These are phyloP conservation scores for Arenaria interpres DNA, from an alignment of 2,113 vertebrate genomes.

Conservation along the genomic window DNA sequence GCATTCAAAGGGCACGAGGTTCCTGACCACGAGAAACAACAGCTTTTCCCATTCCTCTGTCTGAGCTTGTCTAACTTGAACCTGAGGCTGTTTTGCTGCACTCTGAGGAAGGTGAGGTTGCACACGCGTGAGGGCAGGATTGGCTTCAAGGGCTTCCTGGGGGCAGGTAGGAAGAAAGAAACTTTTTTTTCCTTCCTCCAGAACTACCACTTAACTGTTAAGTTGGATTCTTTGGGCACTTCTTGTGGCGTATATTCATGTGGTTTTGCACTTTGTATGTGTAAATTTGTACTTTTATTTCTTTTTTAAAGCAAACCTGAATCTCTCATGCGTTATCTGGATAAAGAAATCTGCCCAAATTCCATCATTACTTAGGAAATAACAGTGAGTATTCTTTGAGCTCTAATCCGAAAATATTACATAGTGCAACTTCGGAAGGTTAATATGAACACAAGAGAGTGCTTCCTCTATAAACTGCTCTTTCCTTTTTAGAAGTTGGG, in stretches of 20 bases:
- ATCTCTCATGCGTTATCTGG: neutral
- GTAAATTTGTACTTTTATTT: neutral
- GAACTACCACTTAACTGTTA: neutral
- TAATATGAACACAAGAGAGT: neutral
- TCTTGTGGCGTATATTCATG: neutral
- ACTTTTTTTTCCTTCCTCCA: neutral
- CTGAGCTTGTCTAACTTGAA: neutral
- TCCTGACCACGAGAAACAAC: neutral
- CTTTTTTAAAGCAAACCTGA: neutral
- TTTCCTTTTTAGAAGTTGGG: neutral
- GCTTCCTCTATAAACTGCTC: neutral
- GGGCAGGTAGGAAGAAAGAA: neutral
- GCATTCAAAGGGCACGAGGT: neutral
- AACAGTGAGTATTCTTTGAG: neutral
- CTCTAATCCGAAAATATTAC: neutral
- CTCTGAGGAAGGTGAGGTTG: neutral
- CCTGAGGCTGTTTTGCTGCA: neutral
- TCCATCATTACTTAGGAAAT: neutral
- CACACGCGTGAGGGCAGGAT: neutral
- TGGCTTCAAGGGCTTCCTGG: neutral
- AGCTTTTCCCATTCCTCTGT: neutral
- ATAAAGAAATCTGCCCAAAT: neutral
- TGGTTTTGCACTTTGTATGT: neutral
- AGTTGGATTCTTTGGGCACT: neutral
- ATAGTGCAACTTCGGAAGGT: neutral